Evolutionary conservation across 2,113 vertebrate species (phyloP).

Genomic region (Lagopus leucura): DNA sequence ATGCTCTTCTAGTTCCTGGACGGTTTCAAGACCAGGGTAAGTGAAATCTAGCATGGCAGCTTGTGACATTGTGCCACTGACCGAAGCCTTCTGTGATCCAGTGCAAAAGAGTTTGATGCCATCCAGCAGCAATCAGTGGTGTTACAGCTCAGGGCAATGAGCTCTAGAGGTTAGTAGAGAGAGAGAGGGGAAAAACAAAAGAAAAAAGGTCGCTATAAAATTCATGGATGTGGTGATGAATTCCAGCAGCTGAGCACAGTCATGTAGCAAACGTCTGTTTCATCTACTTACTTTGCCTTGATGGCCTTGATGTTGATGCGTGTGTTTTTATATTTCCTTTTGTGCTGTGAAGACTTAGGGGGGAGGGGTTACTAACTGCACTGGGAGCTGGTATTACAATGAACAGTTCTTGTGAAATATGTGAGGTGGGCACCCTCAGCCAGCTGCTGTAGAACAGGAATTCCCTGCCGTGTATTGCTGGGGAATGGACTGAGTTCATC

Average conservation of each 20-base stretch:
- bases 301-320: background rate
- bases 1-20: background rate
- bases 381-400: fast-evolving
- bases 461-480: background rate
- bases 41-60: background rate
- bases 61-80: too few relatives aligned
- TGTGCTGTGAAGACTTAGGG: background rate
- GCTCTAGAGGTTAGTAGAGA: background rate
- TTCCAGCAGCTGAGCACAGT: background rate
- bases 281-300: background rate
- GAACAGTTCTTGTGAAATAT: background rate
- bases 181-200: too few relatives aligned
- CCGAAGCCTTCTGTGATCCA: too few relatives aligned
- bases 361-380: background rate
- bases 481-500: background rate
- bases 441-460: background rate
- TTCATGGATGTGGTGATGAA: background rate
- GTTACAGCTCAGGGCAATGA: fast-evolving
- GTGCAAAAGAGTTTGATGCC: background rate
- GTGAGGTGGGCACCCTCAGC: background rate
- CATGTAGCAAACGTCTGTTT: too few relatives aligned
- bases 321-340: background rate
- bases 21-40: background rate
- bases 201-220: background rate
- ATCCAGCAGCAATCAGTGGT: background rate